A percentile compares a stretch with the other conserved stretches of the same genome.
These are phyloP conservation scores for Porites rus DNA, from an alignment of 92 coral and sea anemone species.

Conservation along the genomic window DNA sequence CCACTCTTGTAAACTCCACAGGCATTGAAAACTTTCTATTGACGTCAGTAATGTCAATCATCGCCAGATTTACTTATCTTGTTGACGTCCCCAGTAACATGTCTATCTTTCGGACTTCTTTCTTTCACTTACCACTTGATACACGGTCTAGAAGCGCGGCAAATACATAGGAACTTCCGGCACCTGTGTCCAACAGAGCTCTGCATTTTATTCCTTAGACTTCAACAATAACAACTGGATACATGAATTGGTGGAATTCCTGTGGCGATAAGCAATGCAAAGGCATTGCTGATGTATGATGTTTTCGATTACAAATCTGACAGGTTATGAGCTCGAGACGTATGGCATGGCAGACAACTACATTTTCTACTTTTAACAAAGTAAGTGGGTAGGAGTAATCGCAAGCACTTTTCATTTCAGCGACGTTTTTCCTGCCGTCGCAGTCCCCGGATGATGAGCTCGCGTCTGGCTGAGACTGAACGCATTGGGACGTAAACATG, in stretches of 20 bases:
- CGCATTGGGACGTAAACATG: no score
- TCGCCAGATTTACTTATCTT: conserved; percentile 25
- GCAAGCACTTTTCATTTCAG: no score
- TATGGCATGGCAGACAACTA: no score
- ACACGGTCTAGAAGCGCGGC: conserved; percentile 29
- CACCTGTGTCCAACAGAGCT: conserved; percentile 28
- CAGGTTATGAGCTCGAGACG: no score
- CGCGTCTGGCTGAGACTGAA: no score
- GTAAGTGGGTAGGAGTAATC: no score
- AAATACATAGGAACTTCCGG: conserved; percentile 8
- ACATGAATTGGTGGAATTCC: not conserved
- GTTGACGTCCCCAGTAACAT: conserved; percentile 56
- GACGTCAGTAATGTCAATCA: conserved; percentile 9
- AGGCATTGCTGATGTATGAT: no score
- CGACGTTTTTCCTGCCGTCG: no score
- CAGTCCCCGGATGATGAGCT: no score
- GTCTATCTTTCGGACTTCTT: conserved; percentile 48
- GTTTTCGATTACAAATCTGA: no score
- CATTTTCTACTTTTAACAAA: no score
- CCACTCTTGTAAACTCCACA: conserved; percentile 43
- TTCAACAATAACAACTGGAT: not conserved
- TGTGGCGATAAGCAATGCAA: no score
- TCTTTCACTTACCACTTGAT: conserved; percentile 8
- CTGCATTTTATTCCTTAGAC: not conserved
- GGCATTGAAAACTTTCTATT: conserved; percentile 23